Evolutionary conservation across 2,888 invertebrate species (phyloP), one percentile per base, ranked within the genome.

Genomic region (Stenolophus ochropezus): DNA sequence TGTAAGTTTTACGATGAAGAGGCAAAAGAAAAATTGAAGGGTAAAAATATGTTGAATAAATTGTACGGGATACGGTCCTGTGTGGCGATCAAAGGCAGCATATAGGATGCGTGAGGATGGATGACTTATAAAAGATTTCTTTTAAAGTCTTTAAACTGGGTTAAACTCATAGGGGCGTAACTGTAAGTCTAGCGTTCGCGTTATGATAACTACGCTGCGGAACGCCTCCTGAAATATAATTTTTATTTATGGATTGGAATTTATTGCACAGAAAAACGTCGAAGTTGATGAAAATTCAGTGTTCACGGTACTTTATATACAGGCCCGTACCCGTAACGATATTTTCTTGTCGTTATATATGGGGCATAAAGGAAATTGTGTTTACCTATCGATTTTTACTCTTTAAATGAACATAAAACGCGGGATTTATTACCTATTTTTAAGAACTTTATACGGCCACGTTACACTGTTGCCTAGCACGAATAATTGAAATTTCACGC

Each of bases 141-240:
- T 61, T 79, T 79, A 51, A 79, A 79, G 51, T 71, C 27, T 71
- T 79, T 69, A 65, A 79, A 71, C 79, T 53, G 79, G 79, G 79
- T 18, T 71, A 71, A 76, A 76, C 69, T 79, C 69, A 79, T 71
- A 79, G 49, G 71, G 79, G 69, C 53, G 71, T 71, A 71, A 71
- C 79, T 79, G 27, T 69, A 79, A 69, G 27, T 69, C 18, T 27
- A 33, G 23, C 61, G 23, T 69, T 69, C 18, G 65, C 65, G 65
- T 69, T 69, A 69, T 69, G 65, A 33, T 69, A 69, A 69, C 65
- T 69, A 69, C 65, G 42, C 18, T 14, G 23, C 18, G 65, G 33
- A 69, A 69, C 65, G 61, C 49, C 53, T 8, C n/a, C 20, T 51
- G 69, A 79, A 69, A 69, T 53, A 79, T 71, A 65, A 79, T 71